phyloP scores from a whole-genome alignment of 2,113 vertebrate species.

The Corythornis madagascariensis region DNA sequence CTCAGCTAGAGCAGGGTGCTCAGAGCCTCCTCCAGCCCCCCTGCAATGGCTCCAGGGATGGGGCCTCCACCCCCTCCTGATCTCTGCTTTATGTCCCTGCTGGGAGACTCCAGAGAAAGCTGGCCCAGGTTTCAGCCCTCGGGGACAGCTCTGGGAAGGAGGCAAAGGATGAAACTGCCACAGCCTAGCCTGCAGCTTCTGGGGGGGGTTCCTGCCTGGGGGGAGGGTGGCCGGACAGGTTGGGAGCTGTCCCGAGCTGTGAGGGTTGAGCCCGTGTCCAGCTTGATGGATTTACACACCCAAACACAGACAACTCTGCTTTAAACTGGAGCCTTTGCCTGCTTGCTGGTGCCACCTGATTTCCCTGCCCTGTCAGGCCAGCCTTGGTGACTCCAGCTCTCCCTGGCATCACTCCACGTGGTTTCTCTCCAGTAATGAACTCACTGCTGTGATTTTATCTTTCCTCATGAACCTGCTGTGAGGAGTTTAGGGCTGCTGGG shows the following conservation, averaged over 20 bases:
- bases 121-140: neutral
- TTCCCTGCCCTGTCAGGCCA: neutral
- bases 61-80: too few species aligned
- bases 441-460: neutral
- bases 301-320: too few species aligned
- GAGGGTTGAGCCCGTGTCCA: rapidly evolving
- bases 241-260: rapidly evolving
- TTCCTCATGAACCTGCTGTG: neutral
- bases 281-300: too few species aligned
- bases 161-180: neutral
- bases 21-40: too few species aligned
- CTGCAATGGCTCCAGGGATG: too few species aligned
- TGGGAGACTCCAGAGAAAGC: rapidly evolving
- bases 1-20: too few species aligned
- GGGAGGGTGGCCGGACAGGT: rapidly evolving
- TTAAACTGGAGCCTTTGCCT: neutral
- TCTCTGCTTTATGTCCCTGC: rapidly evolving
- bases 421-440: neutral
- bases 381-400: neutral
- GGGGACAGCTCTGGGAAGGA: neutral
- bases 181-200: rapidly evolving
- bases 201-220: neutral
- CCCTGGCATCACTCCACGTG: neutral
- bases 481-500: neutral
- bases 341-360: neutral